A percentile compares a stretch with the other conserved stretches of the same genome.
phyloP scores from a whole-genome alignment of 2,888 invertebrate species.

The Callyntrura sp. region DNA sequence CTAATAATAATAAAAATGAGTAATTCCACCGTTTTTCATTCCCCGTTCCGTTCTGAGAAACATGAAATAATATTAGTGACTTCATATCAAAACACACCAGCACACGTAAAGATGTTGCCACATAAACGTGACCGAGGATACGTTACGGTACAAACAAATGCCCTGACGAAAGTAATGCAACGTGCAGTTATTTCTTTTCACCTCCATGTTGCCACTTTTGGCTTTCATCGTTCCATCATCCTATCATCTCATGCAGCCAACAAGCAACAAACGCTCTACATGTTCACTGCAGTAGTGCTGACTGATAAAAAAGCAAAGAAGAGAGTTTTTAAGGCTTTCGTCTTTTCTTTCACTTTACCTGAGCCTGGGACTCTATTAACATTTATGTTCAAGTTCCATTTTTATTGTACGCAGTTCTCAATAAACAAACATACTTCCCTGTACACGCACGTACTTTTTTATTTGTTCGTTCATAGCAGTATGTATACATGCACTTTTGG shows the following conservation, averaged over 20 bases:
- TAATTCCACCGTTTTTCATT: conserved; percentile 68
- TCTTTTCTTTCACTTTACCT: conserved; percentile 20
- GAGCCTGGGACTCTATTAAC: not conserved
- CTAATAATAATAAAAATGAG: conserved; percentile 60
- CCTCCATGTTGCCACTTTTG: not conserved
- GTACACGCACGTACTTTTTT: not conserved
- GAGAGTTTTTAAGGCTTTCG: not conserved
- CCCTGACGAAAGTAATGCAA: no score
- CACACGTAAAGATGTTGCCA: no score
- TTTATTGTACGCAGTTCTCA: conserved; percentile 37
- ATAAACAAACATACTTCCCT: conserved; percentile 37
- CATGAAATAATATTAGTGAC: conserved; percentile 26
- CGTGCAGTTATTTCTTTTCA: not conserved
- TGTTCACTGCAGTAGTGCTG: not conserved
- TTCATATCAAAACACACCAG: no score
- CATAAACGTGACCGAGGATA: no score
- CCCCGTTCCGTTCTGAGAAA: conserved; percentile 59
- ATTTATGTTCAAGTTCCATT: conserved; percentile 20
- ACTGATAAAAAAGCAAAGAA: no score
- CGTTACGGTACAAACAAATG: no score
- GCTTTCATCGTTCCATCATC: not conserved
- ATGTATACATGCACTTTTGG: conserved; percentile 33
- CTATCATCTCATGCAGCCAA: no score
- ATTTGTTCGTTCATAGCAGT: no score
- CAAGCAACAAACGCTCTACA: no score